phyloP scores from a whole-genome alignment of 2,888 invertebrate species.

The Aspidiotus rigidus region DNA sequence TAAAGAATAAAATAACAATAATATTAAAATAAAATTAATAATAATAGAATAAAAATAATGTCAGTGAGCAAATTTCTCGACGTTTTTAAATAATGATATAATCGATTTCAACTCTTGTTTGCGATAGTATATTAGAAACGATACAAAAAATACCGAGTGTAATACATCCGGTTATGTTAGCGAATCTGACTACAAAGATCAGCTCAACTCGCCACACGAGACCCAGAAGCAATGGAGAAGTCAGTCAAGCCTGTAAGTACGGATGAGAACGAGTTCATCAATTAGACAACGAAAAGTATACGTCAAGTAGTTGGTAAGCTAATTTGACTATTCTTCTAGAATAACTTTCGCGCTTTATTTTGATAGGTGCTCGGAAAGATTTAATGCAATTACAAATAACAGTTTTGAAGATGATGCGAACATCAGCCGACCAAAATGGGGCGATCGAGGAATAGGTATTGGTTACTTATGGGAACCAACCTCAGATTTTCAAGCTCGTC shows the following conservation, averaged over 20 bases:
- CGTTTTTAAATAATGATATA: not conserved
- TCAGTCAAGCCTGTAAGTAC: constrained; percentile 11
- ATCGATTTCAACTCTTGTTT: not conserved
- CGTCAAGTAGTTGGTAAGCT: too few species aligned
- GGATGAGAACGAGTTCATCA: too few species aligned
- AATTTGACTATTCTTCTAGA: too few species aligned
- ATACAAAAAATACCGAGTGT: constrained; percentile 3
- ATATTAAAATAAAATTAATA: not conserved
- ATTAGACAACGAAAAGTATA: too few species aligned
- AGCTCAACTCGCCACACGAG: not conserved
- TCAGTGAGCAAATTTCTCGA: not conserved
- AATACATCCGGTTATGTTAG: constrained; percentile 18
- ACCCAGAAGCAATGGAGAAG: constrained; percentile 16
- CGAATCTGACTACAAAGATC: constrained; percentile 14
- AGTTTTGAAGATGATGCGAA: not conserved
- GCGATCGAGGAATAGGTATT: constrained; percentile 14
- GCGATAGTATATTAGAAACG: not conserved
- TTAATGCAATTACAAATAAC: not conserved
- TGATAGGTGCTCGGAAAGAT: not conserved
- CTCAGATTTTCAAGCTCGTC: constrained; percentile 6
- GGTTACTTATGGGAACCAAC: constrained; percentile 20
- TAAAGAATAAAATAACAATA: not conserved
- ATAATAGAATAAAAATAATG: not conserved
- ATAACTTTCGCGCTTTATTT: too few species aligned
- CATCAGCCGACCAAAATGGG: constrained; percentile 9